phyloP scores from a whole-genome alignment of 2,888 invertebrate species.

The Halictus quadricinctus region DNA sequence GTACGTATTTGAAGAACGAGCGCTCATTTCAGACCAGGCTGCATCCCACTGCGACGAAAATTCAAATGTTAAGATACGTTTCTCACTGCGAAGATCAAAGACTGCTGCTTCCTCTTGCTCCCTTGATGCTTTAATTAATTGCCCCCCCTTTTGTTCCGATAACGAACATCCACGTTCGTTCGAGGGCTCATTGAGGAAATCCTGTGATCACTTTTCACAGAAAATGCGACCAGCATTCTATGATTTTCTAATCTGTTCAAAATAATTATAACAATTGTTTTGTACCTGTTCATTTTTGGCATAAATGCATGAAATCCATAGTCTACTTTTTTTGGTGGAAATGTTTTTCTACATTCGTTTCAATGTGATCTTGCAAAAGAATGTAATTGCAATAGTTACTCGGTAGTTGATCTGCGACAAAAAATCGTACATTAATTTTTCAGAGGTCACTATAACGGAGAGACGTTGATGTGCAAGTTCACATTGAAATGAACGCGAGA shows the following conservation, averaged over 20 bases:
- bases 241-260: background rate
- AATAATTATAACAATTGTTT: no score
- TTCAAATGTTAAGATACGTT: conserved; percentile 61
- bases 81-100: conserved; percentile 55
- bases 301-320: no score
- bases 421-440: no score
- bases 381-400: no score
- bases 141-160: conserved; percentile 40
- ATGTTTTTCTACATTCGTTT: no score
- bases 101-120: conserved; percentile 36
- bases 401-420: no score
- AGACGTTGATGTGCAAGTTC: no score
- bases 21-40: conserved; percentile 58
- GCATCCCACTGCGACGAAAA: conserved; percentile 65
- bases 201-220: background rate
- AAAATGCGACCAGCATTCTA: background rate
- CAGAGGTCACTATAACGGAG: no score
- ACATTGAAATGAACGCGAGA: no score
- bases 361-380: no score
- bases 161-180: conserved; percentile 29
- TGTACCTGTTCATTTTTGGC: no score
- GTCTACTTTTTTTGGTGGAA: no score
- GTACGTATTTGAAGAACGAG: conserved; percentile 63
- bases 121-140: conserved; percentile 59
- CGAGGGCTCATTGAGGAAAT: conserved; percentile 4